phyloP scores from a whole-genome alignment of 37 sponge, comb jelly and placozoan genomes.

The Cliona cf. orientalis region DNA sequence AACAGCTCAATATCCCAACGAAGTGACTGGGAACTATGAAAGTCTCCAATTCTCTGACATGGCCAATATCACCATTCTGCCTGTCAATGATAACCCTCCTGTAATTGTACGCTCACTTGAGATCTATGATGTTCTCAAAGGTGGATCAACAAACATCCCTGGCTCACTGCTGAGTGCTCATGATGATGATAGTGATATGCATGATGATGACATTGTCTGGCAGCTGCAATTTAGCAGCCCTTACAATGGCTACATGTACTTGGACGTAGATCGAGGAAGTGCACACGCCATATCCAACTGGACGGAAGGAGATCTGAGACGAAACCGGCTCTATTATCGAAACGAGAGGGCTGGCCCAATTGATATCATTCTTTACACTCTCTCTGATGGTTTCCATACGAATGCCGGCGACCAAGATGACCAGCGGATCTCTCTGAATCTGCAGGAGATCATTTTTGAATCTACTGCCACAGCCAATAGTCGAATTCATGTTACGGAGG shows the following conservation, averaged over 20 bases:
- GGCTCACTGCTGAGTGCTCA: not conserved
- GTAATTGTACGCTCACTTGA: not conserved
- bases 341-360: not conserved
- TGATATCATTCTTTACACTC: not conserved
- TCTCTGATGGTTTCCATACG: constrained; percentile 26
- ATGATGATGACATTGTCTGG: constrained; percentile 24
- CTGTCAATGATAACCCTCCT: constrained; percentile 57
- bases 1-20: not conserved
- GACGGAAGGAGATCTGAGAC: constrained; percentile 29
- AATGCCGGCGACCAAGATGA: too few relatives aligned
- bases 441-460: constrained; percentile 1
- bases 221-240: not conserved
- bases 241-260: constrained; percentile 23
- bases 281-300: not conserved
- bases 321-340: constrained; percentile 30
- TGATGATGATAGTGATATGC: constrained; percentile 30
- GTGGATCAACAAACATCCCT: constrained; percentile 11
- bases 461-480: not conserved
- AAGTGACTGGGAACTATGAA: not conserved
- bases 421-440: too few relatives aligned
- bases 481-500: constrained; percentile 28
- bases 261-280: not conserved
- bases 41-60: not conserved
- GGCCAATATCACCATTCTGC: constrained; percentile 44
- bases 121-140: not conserved